Evolutionary conservation across 2,797 vertebrate genomes (phyloP).

Genomic region (Numenius phaeopus): DNA sequence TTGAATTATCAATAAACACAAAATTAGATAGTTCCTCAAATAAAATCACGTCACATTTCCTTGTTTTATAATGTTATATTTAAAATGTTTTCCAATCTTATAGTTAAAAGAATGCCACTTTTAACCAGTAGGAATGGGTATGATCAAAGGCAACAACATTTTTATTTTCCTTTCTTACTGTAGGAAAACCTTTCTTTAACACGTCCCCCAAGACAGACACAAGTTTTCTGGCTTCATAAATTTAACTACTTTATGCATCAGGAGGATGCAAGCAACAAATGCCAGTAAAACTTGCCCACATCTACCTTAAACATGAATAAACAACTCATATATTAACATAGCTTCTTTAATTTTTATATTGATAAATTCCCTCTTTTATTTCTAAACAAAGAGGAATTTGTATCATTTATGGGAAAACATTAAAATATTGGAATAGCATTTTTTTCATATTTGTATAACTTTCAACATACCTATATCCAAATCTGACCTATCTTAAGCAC

Average conservation of each 20-base stretch:
- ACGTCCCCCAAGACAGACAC: background rate
- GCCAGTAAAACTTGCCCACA: background rate
- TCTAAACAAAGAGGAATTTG: background rate
- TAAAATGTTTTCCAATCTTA: background rate
- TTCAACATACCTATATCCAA: background rate
- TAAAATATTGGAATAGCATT: background rate
- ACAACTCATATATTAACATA: background rate
- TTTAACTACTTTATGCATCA: background rate
- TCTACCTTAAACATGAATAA: background rate
- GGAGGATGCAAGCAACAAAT: background rate
- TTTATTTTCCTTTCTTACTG: background rate
- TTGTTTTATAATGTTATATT: background rate
- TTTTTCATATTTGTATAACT: background rate
- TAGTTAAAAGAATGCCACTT: background rate
- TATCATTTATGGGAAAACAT: background rate
- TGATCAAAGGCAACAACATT: background rate
- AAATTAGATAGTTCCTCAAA: background rate
- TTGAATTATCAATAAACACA: background rate
- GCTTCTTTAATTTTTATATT: background rate
- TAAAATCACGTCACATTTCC: background rate
- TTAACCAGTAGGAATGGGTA: background rate
- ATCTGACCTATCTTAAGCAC: background rate
- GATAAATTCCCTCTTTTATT: background rate
- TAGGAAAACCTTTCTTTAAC: background rate
- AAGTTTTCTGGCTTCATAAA: background rate